Percentiles rank a stretch among this genome's conserved stretches.
phyloP scores from a whole-genome alignment of 2,797 vertebrate genomes.

The Menidia menidia region DNA sequence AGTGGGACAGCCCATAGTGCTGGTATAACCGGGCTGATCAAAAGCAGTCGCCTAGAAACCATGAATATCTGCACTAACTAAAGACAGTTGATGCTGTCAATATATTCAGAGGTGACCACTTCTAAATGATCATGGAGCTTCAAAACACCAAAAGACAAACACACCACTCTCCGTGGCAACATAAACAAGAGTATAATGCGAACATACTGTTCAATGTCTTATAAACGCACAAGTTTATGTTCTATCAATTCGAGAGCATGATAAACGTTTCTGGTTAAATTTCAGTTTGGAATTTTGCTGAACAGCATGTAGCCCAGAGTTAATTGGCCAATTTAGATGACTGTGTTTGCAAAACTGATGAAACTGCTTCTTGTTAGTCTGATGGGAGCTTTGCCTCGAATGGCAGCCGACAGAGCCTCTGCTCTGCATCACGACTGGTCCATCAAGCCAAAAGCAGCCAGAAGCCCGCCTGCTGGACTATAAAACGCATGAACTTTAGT shows the following conservation, averaged over 20 bases:
- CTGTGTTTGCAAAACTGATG: constrained; percentile 52
- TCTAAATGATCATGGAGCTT: neutral
- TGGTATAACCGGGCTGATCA: neutral
- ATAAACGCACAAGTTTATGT: constrained; percentile 14
- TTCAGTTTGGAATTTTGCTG: constrained; percentile 46
- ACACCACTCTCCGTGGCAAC: too few relatives aligned
- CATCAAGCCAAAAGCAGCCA: constrained; percentile 26
- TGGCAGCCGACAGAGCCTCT: constrained; percentile 33
- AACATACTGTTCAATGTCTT: too few relatives aligned
- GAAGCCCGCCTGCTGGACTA: constrained; percentile 31
- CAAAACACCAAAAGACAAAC: neutral
- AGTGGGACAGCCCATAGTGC: neutral
- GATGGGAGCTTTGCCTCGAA: constrained; percentile 41
- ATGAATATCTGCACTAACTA: neutral
- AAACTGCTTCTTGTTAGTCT: constrained; percentile 42
- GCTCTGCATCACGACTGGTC: constrained; percentile 44
- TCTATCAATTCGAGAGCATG: constrained; percentile 10
- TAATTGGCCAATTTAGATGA: constrained; percentile 47
- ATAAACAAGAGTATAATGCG: too few relatives aligned
- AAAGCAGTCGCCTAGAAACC: neutral
- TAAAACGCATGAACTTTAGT: constrained; percentile 31
- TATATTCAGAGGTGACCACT: neutral
- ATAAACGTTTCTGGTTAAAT: constrained; percentile 33
- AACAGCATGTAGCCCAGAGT: constrained; percentile 29
- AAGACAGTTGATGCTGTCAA: neutral